Conservation (phyloP, 2,113 vertebrate genomes). For the Pangasianodon hypophthalmus region DNA sequence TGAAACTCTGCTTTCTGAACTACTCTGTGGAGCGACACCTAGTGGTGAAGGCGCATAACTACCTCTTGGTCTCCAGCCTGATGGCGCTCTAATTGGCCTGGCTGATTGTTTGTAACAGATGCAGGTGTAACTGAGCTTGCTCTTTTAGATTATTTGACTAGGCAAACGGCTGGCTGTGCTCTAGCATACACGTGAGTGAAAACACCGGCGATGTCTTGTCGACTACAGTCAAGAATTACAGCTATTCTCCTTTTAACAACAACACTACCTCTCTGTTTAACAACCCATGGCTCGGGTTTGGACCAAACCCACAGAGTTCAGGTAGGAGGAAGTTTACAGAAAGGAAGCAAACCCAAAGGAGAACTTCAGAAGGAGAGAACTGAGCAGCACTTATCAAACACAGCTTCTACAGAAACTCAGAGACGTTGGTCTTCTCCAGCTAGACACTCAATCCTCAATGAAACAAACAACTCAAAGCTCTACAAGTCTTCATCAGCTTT, state of each 20-base stretch:
- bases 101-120: neutral
- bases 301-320: neutral
- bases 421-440: neutral
- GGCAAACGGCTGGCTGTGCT: slow-evolving; percentile 28
- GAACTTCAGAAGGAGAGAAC: neutral
- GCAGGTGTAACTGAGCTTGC: neutral
- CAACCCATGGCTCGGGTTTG: slow-evolving; percentile 39
- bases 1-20: neutral
- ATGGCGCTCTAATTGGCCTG: slow-evolving; percentile 6
- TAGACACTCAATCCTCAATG: neutral
- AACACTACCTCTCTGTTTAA: slow-evolving; percentile 23
- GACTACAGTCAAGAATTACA: slow-evolving; percentile 38
- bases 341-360: neutral
- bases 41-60: neutral
- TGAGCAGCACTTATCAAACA: neutral
- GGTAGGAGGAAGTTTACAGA: neutral
- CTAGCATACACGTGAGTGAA: slow-evolving; percentile 34
- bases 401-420: neutral
- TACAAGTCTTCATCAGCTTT: neutral
- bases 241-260: slow-evolving; percentile 49
- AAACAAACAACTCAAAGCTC: too few relatives aligned
- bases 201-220: slow-evolving; percentile 64
- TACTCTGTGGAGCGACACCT: slow-evolving; percentile 28
- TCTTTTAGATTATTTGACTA: slow-evolving; percentile 35
- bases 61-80: neutral